Evolutionary conservation across 1,140 invertebrate genomes (phyloP).

Genomic region (Macrobrachium nipponense): DNA sequence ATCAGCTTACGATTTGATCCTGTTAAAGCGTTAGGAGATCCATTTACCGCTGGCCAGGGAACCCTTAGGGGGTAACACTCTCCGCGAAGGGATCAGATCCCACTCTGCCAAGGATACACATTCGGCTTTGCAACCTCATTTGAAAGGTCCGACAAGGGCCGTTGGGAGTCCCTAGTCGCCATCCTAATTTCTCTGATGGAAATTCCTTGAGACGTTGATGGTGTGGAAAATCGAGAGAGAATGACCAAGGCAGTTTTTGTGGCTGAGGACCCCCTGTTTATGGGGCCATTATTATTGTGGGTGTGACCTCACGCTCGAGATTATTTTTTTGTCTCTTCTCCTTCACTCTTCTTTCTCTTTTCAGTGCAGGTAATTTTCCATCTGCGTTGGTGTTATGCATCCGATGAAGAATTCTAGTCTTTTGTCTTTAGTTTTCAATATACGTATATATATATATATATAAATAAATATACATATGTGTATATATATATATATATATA

Average conservation of each 20-base stretch:
- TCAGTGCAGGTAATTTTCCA: no score
- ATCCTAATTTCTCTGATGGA: constrained; percentile 20
- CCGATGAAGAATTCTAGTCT: background rate
- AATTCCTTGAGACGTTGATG: constrained; percentile 1
- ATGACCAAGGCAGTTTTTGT: background rate
- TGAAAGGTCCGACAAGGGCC: background rate
- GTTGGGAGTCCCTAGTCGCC: background rate
- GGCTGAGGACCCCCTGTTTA: no score
- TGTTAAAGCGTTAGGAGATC: constrained; percentile 25
- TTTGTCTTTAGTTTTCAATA: background rate
- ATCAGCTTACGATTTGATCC: constrained; percentile 35
- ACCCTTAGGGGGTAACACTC: no score
- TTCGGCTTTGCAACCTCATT: constrained; percentile 16
- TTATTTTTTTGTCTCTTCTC: no score
- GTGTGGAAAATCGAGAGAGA: background rate
- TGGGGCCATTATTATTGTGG: no score
- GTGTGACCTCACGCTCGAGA: no score
- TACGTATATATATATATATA: background rate
- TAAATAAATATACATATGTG: background rate
- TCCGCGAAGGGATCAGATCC: constrained; percentile 14
- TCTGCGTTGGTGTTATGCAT: background rate
- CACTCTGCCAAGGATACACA: constrained; percentile 19
- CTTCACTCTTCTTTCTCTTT: no score
- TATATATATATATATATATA: constrained; percentile 26
- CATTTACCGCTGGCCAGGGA: background rate